Percentiles rank a stretch among this genome's conserved stretches.
These are phyloP conservation scores for Cathartes aura DNA, from an alignment of 2,113 vertebrate genomes.

Conservation along the genomic window DNA sequence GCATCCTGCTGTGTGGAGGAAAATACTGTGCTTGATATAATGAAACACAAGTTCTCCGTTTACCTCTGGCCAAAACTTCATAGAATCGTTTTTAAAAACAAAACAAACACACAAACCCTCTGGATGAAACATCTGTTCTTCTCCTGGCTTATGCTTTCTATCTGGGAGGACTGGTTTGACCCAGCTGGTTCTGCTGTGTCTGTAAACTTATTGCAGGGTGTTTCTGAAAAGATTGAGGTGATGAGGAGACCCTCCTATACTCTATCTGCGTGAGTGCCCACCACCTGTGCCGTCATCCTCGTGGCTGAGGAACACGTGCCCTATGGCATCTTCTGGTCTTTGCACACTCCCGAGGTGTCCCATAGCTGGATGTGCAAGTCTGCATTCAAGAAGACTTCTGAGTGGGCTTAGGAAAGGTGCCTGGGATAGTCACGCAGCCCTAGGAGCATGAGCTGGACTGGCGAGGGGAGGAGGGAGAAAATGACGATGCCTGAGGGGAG, in stretches of 20 bases:
- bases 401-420: neutral
- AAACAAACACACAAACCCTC: neutral
- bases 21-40: neutral
- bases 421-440: neutral
- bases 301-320: fast-evolving
- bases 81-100: neutral
- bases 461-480: neutral
- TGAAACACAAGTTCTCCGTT: neutral
- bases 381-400: neutral
- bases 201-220: neutral
- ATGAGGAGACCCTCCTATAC: neutral
- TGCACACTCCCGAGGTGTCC: fast-evolving
- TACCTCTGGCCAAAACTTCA: neutral
- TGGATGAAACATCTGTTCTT: neutral
- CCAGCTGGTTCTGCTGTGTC: neutral
- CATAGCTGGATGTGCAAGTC: neutral
- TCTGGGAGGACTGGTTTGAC: neutral
- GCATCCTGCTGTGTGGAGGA: neutral
- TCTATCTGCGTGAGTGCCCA: neutral
- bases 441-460: fast-evolving
- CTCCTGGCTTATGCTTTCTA: neutral
- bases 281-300: neutral
- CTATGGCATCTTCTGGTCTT: neutral
- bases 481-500: neutral
- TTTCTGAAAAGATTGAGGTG: neutral